Percentiles rank a stretch among this genome's conserved stretches.
Conservation (phyloP, 92 coral and sea anemone species). For the Porites rus region DNA sequence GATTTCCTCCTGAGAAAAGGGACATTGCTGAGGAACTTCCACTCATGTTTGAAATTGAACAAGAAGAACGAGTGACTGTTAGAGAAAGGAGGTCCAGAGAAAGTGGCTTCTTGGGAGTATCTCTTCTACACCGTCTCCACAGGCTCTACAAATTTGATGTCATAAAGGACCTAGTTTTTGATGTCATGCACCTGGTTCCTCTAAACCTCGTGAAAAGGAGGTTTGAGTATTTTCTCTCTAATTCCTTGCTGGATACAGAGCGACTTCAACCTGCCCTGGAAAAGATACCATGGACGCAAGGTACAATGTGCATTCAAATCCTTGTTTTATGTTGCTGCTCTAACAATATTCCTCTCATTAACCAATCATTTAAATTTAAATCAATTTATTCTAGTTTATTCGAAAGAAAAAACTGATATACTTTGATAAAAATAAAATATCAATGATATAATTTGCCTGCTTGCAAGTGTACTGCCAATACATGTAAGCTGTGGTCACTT, state of each 20-base stretch:
- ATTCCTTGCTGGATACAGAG: conserved; percentile 33
- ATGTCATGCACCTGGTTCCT: conserved; percentile 60
- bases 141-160: conserved; percentile 54
- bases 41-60: conserved; percentile 44
- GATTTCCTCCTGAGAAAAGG: conserved; percentile 64
- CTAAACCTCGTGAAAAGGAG: conserved; percentile 45
- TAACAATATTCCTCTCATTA: not conserved
- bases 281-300: conserved; percentile 46
- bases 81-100: conserved; percentile 48
- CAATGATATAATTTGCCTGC: conserved; percentile 10
- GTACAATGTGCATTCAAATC: not conserved
- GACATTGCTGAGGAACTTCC: conserved; percentile 50
- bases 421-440: conserved; percentile 2
- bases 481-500: not conserved
- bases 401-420: not conserved
- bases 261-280: conserved; percentile 29
- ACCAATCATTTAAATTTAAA: conserved; percentile 2
- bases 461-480: conserved; percentile 5
- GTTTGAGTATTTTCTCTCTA: conserved; percentile 15
- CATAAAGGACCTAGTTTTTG: conserved; percentile 49
- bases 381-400: conserved; percentile 11
- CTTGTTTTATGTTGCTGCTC: not conserved
- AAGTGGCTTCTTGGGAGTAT: conserved; percentile 58
- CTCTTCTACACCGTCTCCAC: conserved; percentile 56
- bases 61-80: conserved; percentile 54